Conservation (phyloP, 2,888 invertebrate species). For the Brachypalpus laphriformis region DNA sequence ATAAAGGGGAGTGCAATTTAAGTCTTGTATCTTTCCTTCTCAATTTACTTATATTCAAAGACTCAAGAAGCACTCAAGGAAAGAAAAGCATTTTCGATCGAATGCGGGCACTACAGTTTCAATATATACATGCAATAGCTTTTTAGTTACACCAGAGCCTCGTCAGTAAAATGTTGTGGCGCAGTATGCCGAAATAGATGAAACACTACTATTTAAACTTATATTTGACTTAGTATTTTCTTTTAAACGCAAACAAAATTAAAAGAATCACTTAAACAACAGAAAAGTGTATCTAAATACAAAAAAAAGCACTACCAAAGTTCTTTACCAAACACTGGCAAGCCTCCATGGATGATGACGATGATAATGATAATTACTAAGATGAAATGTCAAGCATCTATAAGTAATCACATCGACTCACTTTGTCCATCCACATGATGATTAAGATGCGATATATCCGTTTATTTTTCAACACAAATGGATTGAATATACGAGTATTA, state of each 20-base stretch:
- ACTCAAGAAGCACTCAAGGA: too few relatives aligned
- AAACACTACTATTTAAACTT: too few relatives aligned
- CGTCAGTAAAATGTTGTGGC: too few relatives aligned
- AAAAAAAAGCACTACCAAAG: constrained; percentile 3
- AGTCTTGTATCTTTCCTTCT: too few relatives aligned
- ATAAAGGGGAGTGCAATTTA: too few relatives aligned
- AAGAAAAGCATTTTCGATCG: too few relatives aligned
- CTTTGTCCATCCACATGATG: constrained; percentile 65
- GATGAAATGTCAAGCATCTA: constrained; percentile 43
- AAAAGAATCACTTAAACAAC: not conserved
- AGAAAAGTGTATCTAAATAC: not conserved
- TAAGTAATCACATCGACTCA: constrained; percentile 42
- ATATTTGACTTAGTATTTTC: too few relatives aligned
- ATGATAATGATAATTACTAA: constrained; percentile 31
- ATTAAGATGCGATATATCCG: not conserved
- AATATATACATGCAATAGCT: too few relatives aligned
- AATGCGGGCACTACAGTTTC: too few relatives aligned
- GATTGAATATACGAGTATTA: not conserved
- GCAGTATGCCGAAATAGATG: too few relatives aligned
- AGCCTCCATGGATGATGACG: constrained; percentile 42
- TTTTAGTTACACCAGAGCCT: too few relatives aligned
- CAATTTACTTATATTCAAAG: too few relatives aligned
- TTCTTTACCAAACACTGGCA: constrained; percentile 39
- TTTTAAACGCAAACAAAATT: not conserved
- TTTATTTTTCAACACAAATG: not conserved